phyloP scores from a whole-genome alignment of 1,140 invertebrate genomes.

The Bombus pyrosoma region DNA sequence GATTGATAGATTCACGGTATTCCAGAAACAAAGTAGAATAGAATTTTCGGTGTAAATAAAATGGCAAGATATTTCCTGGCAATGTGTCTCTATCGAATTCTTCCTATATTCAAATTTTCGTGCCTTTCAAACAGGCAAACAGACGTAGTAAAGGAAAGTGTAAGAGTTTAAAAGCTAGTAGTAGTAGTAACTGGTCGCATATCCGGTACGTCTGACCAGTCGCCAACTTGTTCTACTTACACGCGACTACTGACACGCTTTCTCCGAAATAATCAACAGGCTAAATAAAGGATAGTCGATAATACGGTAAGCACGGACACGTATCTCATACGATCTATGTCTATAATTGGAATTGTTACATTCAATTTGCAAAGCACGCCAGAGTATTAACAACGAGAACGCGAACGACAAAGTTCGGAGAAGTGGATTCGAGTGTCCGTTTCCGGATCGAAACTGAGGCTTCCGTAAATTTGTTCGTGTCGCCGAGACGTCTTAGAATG shows the following conservation, averaged over 20 bases:
- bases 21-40: neutral
- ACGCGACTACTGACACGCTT: neutral
- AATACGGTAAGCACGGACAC: neutral
- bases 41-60: neutral
- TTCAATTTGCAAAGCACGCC: conserved; percentile 14
- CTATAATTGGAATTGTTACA: neutral
- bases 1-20: neutral
- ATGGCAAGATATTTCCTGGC: too few relatives aligned
- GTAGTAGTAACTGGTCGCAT: too few relatives aligned
- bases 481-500: neutral
- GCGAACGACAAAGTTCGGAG: neutral
- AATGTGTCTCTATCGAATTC: neutral
- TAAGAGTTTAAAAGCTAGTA: neutral
- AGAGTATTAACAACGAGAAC: neutral
- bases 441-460: neutral
- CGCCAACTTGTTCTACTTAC: neutral
- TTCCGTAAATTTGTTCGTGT: neutral
- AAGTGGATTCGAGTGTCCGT: neutral
- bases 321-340: neutral
- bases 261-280: neutral
- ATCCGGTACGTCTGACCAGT: neutral
- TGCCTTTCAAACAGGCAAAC: neutral
- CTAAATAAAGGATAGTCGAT: neutral
- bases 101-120: neutral
- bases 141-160: neutral